These are phyloP conservation scores for Hycleus cichorii DNA, from an alignment of 1,140 invertebrate genomes.

Conservation along the genomic window DNA sequence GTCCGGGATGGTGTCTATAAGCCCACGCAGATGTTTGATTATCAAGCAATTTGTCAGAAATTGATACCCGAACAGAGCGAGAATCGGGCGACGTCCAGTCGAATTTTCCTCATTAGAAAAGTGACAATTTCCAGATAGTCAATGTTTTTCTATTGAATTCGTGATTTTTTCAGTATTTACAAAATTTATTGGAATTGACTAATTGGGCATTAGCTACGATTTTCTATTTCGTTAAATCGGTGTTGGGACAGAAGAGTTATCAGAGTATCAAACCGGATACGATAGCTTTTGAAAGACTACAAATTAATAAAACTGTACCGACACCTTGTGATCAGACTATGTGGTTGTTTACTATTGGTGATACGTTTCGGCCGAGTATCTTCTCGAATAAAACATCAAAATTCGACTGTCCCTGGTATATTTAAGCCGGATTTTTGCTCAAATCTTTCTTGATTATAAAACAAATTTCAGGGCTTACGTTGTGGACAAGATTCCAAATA, in stretches of 20 bases:
- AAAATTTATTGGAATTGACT: slow-evolving; percentile 19
- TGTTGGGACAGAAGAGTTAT: slow-evolving; percentile 11
- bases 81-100: not conserved
- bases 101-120: not conserved
- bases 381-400: slow-evolving; percentile 21
- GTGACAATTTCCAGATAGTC: not conserved
- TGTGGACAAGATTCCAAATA: slow-evolving; percentile 69
- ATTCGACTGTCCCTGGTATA: slow-evolving; percentile 28
- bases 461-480: slow-evolving; percentile 59
- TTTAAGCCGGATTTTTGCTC: not conserved
- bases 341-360: slow-evolving; percentile 40
- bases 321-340: slow-evolving; percentile 70
- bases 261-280: slow-evolving; percentile 27
- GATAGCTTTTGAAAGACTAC: slow-evolving; percentile 34
- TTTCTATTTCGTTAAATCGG: slow-evolving; percentile 19
- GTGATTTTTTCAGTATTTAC: slow-evolving; percentile 17
- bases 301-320: slow-evolving; percentile 52
- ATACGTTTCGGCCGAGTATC: slow-evolving; percentile 12
- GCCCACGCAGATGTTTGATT: slow-evolving; percentile 72
- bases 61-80: slow-evolving; percentile 14
- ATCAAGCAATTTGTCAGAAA: slow-evolving; percentile 73
- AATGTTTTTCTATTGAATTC: not conserved
- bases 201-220: slow-evolving; percentile 14
- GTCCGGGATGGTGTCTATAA: slow-evolving; percentile 71
- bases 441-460: not conserved